Evolutionary conservation across 2,797 vertebrate species (phyloP), one percentile per base, ranked within the genome.

Genomic region (Pangasius macronema): DNA sequence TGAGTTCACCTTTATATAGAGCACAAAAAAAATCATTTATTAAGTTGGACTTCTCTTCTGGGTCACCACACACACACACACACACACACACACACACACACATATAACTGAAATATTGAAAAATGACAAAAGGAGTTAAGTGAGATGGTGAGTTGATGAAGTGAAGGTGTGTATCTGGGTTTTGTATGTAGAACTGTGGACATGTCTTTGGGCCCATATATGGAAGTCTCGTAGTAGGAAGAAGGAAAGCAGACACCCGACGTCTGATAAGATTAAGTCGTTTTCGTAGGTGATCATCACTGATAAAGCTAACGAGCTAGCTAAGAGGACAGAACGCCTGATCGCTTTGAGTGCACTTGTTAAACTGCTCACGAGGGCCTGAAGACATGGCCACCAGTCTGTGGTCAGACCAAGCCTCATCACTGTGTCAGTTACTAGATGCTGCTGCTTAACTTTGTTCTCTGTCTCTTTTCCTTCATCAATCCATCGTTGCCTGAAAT

Each of bases 401-500:
- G 53, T 59, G 59, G 39, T 82, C 39, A 30, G 24, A 14, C 30
- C 24, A 27, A 67, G 39, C 42, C 59, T 65, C 81, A 82, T 13
- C 14, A 65, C 39, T 42, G 72, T 63, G 55, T 81, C 11, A 3
- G 11, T 14, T 7, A 42, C 36, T 53, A 80, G 85, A 51, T 86
- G 30, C 55, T 87, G 67, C 83, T 83, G 86, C 81, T 83, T 91
- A 89, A 91, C 87, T 76, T 72, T 90, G 46, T 63, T 89, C 86
- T 89, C 68, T 89, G 83, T 87, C 81, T 90, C 79, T 87, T 76
- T 83, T 87, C 82, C 87, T 75, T 87, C 85, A 88, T 91, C 84
- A 63, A 86, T 67, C 82, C 87, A 89, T 90, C 8, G n/a, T 90
- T 61, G n/a, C 67, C 30, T 87, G 65, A 55, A 84, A 72, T 39